Percentiles rank a stretch among this genome's conserved stretches.
phyloP scores from a whole-genome alignment of 2,113 vertebrate genomes.

The Gallinago undulata region DNA sequence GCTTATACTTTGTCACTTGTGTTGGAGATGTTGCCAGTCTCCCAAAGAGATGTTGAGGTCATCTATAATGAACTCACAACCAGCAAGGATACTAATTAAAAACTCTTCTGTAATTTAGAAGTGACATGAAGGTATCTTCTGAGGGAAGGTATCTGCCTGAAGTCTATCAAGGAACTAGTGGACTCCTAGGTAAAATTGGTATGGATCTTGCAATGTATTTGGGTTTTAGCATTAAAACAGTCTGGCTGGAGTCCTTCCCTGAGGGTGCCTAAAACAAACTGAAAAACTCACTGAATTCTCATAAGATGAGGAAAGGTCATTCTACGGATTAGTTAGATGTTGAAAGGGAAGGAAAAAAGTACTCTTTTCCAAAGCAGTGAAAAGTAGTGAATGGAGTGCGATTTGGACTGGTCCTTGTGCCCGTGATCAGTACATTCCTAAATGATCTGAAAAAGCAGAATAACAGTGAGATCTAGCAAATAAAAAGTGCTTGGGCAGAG shows the following conservation, averaged over 20 bases:
- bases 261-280: neutral
- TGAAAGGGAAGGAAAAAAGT: neutral
- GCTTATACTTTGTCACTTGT: neutral
- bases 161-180: neutral
- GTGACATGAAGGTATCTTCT: neutral
- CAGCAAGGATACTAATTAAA: neutral
- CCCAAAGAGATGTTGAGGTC: neutral
- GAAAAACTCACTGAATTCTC: neutral
- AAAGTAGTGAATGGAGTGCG: neutral
- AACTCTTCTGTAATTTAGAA: neutral
- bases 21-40: neutral
- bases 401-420: neutral
- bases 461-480: neutral
- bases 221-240: neutral
- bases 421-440: neutral
- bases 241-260: neutral
- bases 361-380: neutral
- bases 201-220: accelerated
- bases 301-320: neutral
- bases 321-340: neutral
- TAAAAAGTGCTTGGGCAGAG: neutral
- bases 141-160: neutral
- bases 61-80: neutral
- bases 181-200: neutral
- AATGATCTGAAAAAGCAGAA: neutral